phyloP scores from a whole-genome alignment of 2,888 invertebrate genomes.

The Strigamia crassipes region DNA sequence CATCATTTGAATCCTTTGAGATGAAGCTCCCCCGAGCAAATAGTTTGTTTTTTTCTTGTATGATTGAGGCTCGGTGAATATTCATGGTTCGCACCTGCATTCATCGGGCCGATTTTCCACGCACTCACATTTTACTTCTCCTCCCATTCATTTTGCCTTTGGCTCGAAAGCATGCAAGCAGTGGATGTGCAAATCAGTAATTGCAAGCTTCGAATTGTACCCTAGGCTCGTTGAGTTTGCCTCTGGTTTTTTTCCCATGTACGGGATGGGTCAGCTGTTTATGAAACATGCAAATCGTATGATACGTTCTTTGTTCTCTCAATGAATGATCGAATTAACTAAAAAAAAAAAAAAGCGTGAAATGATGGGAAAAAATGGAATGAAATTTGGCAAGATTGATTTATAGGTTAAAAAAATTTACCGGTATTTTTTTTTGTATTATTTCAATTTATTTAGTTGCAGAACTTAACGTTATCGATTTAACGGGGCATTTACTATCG shows the following conservation, averaged over 20 bases:
- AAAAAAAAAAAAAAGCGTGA: background rate
- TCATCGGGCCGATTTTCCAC: constrained; percentile 27
- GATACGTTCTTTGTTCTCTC: background rate
- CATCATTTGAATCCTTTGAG: background rate
- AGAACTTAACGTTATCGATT: no score
- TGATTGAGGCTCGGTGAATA: background rate
- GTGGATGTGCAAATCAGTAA: constrained; percentile 30
- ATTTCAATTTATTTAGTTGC: no score
- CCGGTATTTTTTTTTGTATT: no score
- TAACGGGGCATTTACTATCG: no score
- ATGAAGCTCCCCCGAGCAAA: background rate
- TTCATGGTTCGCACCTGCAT: constrained; percentile 31
- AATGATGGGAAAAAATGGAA: background rate
- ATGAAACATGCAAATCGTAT: constrained; percentile 15
- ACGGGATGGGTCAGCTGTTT: constrained; percentile 17
- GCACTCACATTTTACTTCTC: constrained; percentile 24
- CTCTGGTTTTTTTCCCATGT: constrained; percentile 30
- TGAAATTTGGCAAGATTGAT: no score
- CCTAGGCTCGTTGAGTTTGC: background rate
- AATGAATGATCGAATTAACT: background rate
- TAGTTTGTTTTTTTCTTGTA: background rate
- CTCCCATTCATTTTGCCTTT: constrained; percentile 27
- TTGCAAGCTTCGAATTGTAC: constrained; percentile 27
- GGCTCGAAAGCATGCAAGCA: constrained; percentile 5
- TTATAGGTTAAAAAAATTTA: no score